Base-by-base conservation (phyloP, 2,797 vertebrate species). In the Muraenolepis orangiensis region DNA sequence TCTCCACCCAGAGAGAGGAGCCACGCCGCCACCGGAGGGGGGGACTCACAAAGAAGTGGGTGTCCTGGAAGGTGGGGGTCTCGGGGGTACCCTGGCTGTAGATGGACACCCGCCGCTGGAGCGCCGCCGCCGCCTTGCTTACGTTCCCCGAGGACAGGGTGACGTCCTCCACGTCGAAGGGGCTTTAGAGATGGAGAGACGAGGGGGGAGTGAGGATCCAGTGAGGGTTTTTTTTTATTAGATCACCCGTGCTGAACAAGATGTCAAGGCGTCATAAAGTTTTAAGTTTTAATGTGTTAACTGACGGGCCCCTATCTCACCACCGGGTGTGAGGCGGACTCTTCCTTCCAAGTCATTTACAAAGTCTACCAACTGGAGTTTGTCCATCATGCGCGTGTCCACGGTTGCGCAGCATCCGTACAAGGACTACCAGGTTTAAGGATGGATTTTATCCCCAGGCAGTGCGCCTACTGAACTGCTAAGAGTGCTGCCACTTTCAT, bases 31-130 rank as follows among this genome's bases (percentile, higher is more conserved):
- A 34, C 3, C 3, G 32, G 32, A 38, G 40, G 14, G 40, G 6
- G 51, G 46, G 81, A 95, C 97, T 97, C 93, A 99, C 98, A 79
- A 99, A 99, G 91, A 99, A 98, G n/a, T 96, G 91, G 77, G 94
- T 93, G 76, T 98, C 96, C 91, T 96, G 97, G 91, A 98, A 97
- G 81, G 94, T 96, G 81, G 98, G 98, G 0, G 98, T 98, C 86
- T 99, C 98, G 0, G 97, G 98, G 4, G 97, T 97, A 78, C 96
- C 96, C 92, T 99, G 98, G 91, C 97, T 99, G 89, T 99, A 99
- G 84, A 98, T 89, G 1, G 98, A 99, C 88, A 98, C 95, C 81
- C 97, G 94, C 85, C 98, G 94, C 88, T 99, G 98, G n/a, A 99
- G 93, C 66, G 95, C 96, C 0, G 95, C 96, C 0, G 95, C 91